Evolutionary conservation across 2,888 invertebrate genomes (phyloP).

Genomic region (Azorinus chamasolen): DNA sequence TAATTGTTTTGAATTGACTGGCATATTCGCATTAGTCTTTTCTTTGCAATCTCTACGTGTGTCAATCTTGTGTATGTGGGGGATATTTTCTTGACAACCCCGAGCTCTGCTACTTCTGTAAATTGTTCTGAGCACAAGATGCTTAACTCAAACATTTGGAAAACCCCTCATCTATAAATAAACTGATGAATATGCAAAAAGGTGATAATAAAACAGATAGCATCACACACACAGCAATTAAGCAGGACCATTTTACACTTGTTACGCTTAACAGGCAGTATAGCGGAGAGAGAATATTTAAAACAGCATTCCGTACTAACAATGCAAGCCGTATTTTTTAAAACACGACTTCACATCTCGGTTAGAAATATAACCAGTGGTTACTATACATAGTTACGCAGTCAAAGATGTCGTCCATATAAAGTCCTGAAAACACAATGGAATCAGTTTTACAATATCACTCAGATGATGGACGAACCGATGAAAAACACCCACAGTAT

Average conservation of each 20-base stretch:
- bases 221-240: conserved; percentile 66
- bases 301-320: conserved; percentile 68
- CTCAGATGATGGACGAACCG: conserved; percentile 7
- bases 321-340: conserved; percentile 48
- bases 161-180: conserved; percentile 49
- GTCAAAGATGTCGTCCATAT: conserved; percentile 56
- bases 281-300: conserved; percentile 60
- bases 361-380: conserved; percentile 70
- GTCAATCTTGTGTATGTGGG: too few relatives aligned
- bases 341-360: conserved; percentile 56
- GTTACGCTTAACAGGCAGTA: conserved; percentile 63
- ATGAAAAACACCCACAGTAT: background rate
- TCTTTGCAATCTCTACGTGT: too few relatives aligned
- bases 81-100: too few relatives aligned
- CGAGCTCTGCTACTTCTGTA: too few relatives aligned
- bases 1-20: too few relatives aligned
- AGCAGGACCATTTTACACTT: conserved; percentile 65
- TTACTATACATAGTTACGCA: conserved; percentile 68
- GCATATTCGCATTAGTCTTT: too few relatives aligned
- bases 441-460: conserved; percentile 23
- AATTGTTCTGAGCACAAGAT: too few relatives aligned
- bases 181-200: conserved; percentile 66
- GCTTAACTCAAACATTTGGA: too few relatives aligned
- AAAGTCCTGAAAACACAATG: conserved; percentile 64
- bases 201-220: conserved; percentile 63